Evolutionary conservation across 2,113 vertebrate genomes (phyloP), one percentile per base, ranked within the genome.

Genomic region (Promerops cafer): DNA sequence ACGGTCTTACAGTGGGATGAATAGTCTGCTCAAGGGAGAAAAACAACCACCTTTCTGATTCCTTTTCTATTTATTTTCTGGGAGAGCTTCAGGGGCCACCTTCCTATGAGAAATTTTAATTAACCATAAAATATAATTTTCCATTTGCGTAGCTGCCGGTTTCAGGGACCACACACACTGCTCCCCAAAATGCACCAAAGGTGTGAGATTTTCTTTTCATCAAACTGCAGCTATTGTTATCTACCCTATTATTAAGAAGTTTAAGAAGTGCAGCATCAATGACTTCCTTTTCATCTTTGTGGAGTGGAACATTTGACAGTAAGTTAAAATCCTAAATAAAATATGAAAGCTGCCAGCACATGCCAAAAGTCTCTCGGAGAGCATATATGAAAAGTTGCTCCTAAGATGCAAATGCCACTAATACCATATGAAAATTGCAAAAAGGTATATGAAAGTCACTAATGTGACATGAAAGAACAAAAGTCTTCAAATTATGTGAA

Each of bases 391-490:
- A 79, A 96, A 95, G 68, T 90, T 89, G 61, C 79, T 94, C 66
- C n/a, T 79, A 71, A 93, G 89, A 92, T 42, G 4, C 75, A 68
- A 54, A 90, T 87, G 93, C 72, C 94, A 91, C 78, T 91, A 96
- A 97, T 96, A 97, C 90, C 87, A 72, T 52, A 97, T 89, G 81
- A 97, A 95, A 97, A 96, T 81, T 96, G 84, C 86, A 97, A 95
- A 94, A 94, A 94, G 87, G 92, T 97, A 89, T 91, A 84, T 87
- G 95, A 94, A 94, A 96, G 93, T 97, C 95, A 83, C 90, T 96
- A 95, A 97, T 89, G 93, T 90, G 96, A 97, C 26, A 81, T 96
- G 85, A 95, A 97, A 96, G 93, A 96, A 96, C 94, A 94, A 92
- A 95, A 95, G 87, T 95, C 94, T 95, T 96, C 94, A 91, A 96